Evolutionary conservation across 2,797 vertebrate species (phyloP).

Genomic region (Borostomias antarcticus): DNA sequence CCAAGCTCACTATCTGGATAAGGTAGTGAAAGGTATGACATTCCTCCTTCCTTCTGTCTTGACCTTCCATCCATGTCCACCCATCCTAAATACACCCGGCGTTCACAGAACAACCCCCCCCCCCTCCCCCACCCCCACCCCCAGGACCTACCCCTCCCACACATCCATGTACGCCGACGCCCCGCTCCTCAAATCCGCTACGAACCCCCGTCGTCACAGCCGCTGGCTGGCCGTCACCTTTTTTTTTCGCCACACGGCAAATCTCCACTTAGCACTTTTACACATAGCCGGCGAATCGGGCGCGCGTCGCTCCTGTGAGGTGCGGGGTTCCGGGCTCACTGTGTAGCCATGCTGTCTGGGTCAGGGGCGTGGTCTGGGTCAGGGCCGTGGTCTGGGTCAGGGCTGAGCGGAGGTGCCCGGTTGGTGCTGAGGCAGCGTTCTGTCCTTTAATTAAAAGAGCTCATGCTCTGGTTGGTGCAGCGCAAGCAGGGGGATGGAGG

Average conservation of each 20-base stretch:
- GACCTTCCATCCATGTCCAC: conserved; percentile 56
- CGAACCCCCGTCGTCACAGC: conserved; percentile 46
- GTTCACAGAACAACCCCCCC: conserved; percentile 54
- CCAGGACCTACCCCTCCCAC: conserved; percentile 50
- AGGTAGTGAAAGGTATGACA: conserved; percentile 99
- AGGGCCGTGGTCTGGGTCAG: conserved; percentile 37
- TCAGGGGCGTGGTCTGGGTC: conserved; percentile 32
- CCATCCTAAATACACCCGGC: conserved; percentile 53
- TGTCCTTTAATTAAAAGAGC: conserved; percentile 75
- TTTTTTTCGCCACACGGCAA: conserved; percentile 57
- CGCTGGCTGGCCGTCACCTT: conserved; percentile 57
- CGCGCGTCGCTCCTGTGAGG: conserved; percentile 41
- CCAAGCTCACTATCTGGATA: conserved; percentile 99
- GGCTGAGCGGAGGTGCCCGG: conserved; percentile 61
- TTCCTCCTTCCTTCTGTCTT: conserved; percentile 80
- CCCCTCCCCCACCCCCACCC: conserved; percentile 52
- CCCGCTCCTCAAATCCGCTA: conserved; percentile 30
- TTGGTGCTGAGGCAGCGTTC: conserved; percentile 71
- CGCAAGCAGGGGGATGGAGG: conserved; percentile 59
- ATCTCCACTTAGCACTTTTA: conserved; percentile 69
- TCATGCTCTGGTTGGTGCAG: conserved; percentile 69
- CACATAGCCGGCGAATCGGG: conserved; percentile 57
- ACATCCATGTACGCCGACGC: conserved; percentile 38
- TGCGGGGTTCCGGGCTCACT: conserved; percentile 39
- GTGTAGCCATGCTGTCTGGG: conserved; percentile 45